Percentiles rank a stretch among this genome's conserved stretches.
These are phyloP conservation scores for Serilophus lunatus DNA, from an alignment of 2,113 vertebrate species.

Conservation along the genomic window DNA sequence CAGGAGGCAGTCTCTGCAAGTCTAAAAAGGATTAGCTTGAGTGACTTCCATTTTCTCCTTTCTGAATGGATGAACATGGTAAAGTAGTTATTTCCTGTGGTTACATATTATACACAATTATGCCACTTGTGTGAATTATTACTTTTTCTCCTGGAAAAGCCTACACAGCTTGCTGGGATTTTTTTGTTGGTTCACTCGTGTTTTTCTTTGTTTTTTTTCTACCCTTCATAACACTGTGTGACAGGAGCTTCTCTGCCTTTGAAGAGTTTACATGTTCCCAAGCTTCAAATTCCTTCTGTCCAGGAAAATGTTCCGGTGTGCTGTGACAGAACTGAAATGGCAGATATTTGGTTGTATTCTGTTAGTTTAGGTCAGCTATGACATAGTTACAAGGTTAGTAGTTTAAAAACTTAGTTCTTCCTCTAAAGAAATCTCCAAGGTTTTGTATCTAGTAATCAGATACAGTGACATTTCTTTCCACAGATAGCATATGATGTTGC, in stretches of 20 bases:
- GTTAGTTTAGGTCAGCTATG: not conserved
- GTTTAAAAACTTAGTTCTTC: not conserved
- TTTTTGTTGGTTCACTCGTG: not conserved
- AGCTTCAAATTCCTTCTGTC: not conserved
- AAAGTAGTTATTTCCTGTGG: constrained; percentile 44
- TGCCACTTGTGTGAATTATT: not conserved
- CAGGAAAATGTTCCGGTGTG: not conserved
- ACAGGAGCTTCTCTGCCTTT: not conserved
- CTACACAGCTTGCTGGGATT: not conserved
- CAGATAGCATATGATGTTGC: rapidly evolving
- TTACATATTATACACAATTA: constrained; percentile 52
- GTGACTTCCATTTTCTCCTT: constrained; percentile 44
- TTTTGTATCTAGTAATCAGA: not conserved
- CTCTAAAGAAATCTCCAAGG: not conserved
- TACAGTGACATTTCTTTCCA: rapidly evolving
- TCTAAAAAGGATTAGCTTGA: constrained; percentile 22
- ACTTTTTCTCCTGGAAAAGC: not conserved
- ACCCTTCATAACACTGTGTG: not conserved
- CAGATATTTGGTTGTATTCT: not conserved
- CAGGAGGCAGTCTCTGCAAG: not conserved
- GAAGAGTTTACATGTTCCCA: not conserved
- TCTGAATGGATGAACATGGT: constrained; percentile 26
- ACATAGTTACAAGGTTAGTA: not conserved
- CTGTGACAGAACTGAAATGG: not conserved
- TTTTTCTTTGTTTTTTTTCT: not conserved